Base-by-base conservation (phyloP, 2,797 vertebrate species). In the Triplophysa bombifrons region DNA sequence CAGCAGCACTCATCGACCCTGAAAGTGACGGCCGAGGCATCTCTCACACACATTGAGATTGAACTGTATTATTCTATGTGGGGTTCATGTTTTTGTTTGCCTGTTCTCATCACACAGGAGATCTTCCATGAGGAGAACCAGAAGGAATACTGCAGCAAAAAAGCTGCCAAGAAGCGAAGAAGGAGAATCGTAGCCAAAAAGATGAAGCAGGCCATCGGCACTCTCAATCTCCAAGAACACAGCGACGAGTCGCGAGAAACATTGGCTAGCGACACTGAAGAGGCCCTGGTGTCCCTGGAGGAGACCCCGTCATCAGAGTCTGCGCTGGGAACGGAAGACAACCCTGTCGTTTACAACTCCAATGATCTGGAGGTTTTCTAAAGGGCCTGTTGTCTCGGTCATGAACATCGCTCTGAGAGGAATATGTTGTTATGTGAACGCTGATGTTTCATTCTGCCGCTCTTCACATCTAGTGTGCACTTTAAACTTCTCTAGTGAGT, bases 221-320 rank as follows among this genome's bases (percentile, higher is more conserved):
- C 95, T 0, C 91, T 99, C 5, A 95, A 97, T 88, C 92, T 99
- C 80, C 96, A 98, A 84, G 96, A 99, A 78, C 95, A 98, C 0
- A 96, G 98, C 22, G 96, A 99, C n/a, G 95, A 94, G 2, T 98
- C 97, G 65, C 93, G 95, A 85, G 98, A 99, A 91, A 98, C 97
- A 7, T 98, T 99, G 1, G 96, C 97, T 58, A 98, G 98, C 8
- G 98, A 99, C 80, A 98, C 98, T 1, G 97, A 97, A 0, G 96
- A 98, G 85, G 96, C 97, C 13, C 85, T 99, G 88, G 96, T 96
- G 84, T 95, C 96, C 0, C 86, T 98, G 20, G 97, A 97, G 74
- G 97, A 99, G 41, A 86, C 94, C 30, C 80, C 75, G 11, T 22
- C 90, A 0, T 22, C 90, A 0, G 96, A 96, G 82, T 78, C 91